Evolutionary conservation across 92 coral and sea anemone species (phyloP).

Genomic region (Phenganax stokvisi): DNA sequence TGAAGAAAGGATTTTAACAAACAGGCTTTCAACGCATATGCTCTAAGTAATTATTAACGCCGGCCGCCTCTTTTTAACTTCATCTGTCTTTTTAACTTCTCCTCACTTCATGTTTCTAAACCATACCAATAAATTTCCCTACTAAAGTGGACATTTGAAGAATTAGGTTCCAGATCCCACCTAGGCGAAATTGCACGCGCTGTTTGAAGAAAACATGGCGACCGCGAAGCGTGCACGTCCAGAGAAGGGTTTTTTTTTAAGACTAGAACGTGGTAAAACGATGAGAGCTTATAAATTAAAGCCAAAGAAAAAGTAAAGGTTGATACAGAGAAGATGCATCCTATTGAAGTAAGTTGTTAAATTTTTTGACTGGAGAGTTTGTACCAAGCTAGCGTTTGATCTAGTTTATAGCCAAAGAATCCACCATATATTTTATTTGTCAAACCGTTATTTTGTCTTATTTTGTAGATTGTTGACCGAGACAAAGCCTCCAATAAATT

Average conservation of each 20-base stretch:
- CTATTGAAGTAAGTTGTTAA: conserved; percentile 43
- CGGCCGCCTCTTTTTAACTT: too few relatives aligned
- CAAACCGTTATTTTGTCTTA: neutral
- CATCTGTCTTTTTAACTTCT: too few relatives aligned
- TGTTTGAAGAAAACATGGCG: conserved; percentile 1
- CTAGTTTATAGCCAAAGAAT: neutral
- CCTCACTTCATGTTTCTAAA: too few relatives aligned
- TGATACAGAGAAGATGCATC: conserved; percentile 35
- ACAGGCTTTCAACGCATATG: too few relatives aligned
- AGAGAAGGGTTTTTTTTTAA: conserved; percentile 15
- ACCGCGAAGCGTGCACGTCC: conserved; percentile 38
- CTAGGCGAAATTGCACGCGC: neutral
- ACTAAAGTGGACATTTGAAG: conserved; percentile 9
- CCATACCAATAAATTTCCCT: conserved; percentile 5
- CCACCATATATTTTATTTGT: too few relatives aligned
- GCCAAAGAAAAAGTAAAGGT: conserved; percentile 8
- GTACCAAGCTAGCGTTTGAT: neutral
- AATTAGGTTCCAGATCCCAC: neutral
- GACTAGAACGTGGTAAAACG: neutral
- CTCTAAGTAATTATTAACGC: too few relatives aligned
- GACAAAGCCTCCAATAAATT: conserved; percentile 26
- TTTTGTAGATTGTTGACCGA: conserved; percentile 5
- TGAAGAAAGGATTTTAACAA: too few relatives aligned
- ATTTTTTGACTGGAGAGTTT: neutral
- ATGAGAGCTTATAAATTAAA: conserved; percentile 14